Evolutionary conservation across 2,113 vertebrate species (phyloP), one percentile per base, ranked within the genome.

Genomic region (Coptodon rendalli): DNA sequence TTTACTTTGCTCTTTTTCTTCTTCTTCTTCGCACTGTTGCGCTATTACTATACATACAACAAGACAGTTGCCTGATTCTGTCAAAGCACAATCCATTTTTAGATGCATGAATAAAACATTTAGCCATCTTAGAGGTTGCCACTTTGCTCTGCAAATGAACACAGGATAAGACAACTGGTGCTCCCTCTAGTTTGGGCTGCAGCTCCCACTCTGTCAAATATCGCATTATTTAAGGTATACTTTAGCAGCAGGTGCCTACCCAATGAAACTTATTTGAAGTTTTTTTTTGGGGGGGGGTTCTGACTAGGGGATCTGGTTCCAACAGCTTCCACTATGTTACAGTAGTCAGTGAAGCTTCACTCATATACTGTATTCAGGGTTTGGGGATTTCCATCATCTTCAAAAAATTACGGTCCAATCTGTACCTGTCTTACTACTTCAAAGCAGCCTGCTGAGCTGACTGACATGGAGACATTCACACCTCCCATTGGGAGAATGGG

Each of bases 91-190:
- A 93, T 93, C 92, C 92, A 91, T 95, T 95, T 96, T 95, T 95
- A 96, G 94, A 89, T 8, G 53, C 36, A 95, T 96, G 96, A 96
- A 96, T 97, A 94, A 96, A 96, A 96, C 93, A 96, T 96, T 80
- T 86, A 36, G 89, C 73, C 86, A 93, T 91, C 92, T 87, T 86
- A 27, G 85, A 87, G 84, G 81, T 88, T 73, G 80, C 59, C 78
- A 86, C 89, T 87, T 85, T 82, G 83, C 79, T 86, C 89, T 90
- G 57, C 68, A 91, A 94, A 94, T 86, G 66, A 95, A 93, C 78
- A 80, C 29, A 81, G 50, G 57, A 92, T 81, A 76, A 89, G 71
- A 94, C 86, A 53, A 80, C n/a, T 86, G 86, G 80, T 78, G 43
- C 81, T 71, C 81, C 82, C 83, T 43, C 73, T 27, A 14, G 83